phyloP scores from a whole-genome alignment of 2,888 invertebrate species.

The Drosophila monieri region DNA sequence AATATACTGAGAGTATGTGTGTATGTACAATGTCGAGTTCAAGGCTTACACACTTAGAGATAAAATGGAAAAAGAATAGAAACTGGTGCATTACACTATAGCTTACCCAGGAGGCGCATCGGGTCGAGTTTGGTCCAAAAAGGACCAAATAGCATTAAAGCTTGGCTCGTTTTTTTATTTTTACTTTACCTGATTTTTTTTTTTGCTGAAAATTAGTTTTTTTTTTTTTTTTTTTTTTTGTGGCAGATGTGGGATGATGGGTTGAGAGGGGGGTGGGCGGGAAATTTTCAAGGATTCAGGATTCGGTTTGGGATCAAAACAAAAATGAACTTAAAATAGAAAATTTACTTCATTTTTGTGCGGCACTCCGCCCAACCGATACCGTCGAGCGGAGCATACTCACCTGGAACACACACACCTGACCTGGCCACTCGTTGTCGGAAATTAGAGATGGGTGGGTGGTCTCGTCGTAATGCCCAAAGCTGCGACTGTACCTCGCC shows the following conservation, averaged over 20 bases:
- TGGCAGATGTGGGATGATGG: constrained; percentile 9
- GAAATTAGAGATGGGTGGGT: not conserved
- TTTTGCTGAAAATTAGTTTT: constrained; percentile 57
- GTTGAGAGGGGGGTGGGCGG: not conserved
- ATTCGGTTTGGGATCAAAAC: constrained; percentile 22
- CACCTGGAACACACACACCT: constrained; percentile 83
- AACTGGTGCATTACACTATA: constrained; percentile 56
- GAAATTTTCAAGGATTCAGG: constrained; percentile 3
- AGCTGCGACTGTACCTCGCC: constrained; percentile 50
- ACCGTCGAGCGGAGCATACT: constrained; percentile 86
- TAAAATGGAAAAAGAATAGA: constrained; percentile 46
- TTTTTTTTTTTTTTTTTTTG: constrained; percentile 19
- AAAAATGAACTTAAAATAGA: constrained; percentile 66
- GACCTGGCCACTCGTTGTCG: not conserved
- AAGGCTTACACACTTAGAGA: constrained; percentile 58
- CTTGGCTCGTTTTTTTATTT: constrained; percentile 18
- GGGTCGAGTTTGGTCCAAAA: constrained; percentile 27
- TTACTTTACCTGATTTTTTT: constrained; percentile 64
- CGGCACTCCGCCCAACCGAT: constrained; percentile 85
- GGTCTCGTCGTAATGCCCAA: constrained; percentile 22
- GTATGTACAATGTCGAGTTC: constrained; percentile 45
- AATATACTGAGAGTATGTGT: constrained; percentile 11
- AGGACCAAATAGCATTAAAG: constrained; percentile 25
- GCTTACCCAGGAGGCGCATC: constrained; percentile 64
- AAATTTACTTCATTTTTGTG: constrained; percentile 69